Conservation (phyloP, 2,113 vertebrate species). For the Paramisgurnus dabryanus region DNA sequence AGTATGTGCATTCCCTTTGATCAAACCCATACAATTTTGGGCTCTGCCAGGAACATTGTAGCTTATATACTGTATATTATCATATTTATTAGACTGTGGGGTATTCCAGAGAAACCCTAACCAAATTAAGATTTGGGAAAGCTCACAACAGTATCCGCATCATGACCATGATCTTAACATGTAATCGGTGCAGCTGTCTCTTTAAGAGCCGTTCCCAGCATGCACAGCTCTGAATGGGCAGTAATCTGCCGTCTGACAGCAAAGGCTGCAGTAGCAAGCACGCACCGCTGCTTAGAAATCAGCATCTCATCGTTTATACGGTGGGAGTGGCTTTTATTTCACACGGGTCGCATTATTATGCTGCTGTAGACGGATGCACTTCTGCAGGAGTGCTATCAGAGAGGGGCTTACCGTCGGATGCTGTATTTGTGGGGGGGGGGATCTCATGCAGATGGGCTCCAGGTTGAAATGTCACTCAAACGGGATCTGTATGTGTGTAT, state of each 20-base stretch:
- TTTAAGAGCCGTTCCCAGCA: constrained; percentile 79
- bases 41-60: too few species aligned
- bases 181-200: constrained; percentile 56
- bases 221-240: constrained; percentile 65
- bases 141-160: neutral
- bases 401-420: constrained; percentile 5
- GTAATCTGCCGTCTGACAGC: constrained; percentile 54
- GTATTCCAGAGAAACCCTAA: neutral
- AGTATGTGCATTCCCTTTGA: too few species aligned
- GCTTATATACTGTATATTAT: neutral
- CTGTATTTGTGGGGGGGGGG: constrained; percentile 23
- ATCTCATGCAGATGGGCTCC: constrained; percentile 42
- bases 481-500: constrained; percentile 29
- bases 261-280: constrained; percentile 52
- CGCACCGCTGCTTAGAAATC: constrained; percentile 42
- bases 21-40: too few species aligned
- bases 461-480: constrained; percentile 46
- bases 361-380: neutral
- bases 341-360: neutral
- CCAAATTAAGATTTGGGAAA: neutral
- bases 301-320: constrained; percentile 48
- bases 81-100: neutral
- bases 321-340: constrained; percentile 48
- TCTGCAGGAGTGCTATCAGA: constrained; percentile 2
- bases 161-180: neutral